Evolutionary conservation across 2,797 vertebrate species (phyloP).

Genomic region (Clarias laeviceps): DNA sequence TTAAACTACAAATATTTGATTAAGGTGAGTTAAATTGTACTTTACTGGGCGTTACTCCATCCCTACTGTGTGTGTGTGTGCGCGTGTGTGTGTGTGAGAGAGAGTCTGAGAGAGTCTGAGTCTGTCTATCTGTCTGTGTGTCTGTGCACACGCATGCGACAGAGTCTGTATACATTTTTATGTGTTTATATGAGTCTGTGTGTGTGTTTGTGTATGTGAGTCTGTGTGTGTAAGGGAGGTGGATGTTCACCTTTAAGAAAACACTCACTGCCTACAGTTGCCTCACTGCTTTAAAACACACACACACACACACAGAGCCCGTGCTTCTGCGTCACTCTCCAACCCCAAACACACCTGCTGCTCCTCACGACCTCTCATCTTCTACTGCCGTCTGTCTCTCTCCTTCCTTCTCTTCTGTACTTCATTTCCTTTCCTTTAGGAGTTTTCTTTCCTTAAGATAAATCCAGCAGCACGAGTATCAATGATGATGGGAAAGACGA

Average conservation of each 20-base stretch:
- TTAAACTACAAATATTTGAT: neutral
- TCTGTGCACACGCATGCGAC: neutral
- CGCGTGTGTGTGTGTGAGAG: slow-evolving; percentile 6
- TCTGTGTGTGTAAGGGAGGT: slow-evolving; percentile 63
- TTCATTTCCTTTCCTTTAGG: slow-evolving; percentile 59
- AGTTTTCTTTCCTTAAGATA: slow-evolving; percentile 56
- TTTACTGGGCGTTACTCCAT: slow-evolving; percentile 33
- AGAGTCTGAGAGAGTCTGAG: neutral
- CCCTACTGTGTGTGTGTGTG: slow-evolving; percentile 3
- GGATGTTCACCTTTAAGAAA: slow-evolving; percentile 69
- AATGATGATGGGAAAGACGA: slow-evolving; percentile 78
- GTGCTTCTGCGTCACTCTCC: slow-evolving; percentile 60
- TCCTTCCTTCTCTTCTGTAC: slow-evolving; percentile 50
- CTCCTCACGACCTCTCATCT: slow-evolving; percentile 60
- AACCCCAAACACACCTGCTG: slow-evolving; percentile 46
- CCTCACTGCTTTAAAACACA: slow-evolving; percentile 71
- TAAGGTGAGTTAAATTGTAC: neutral
- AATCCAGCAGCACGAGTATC: slow-evolving; percentile 74
- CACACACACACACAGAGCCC: neutral
- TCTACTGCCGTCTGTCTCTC: slow-evolving; percentile 82
- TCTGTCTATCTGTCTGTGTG: neutral
- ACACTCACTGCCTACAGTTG: slow-evolving; percentile 90
- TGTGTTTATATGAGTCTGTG: neutral
- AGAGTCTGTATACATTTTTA: neutral
- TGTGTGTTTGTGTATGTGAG: slow-evolving; percentile 43